These are phyloP conservation scores for Pissodes strobi DNA, from an alignment of 1,140 invertebrate genomes.

Conservation along the genomic window DNA sequence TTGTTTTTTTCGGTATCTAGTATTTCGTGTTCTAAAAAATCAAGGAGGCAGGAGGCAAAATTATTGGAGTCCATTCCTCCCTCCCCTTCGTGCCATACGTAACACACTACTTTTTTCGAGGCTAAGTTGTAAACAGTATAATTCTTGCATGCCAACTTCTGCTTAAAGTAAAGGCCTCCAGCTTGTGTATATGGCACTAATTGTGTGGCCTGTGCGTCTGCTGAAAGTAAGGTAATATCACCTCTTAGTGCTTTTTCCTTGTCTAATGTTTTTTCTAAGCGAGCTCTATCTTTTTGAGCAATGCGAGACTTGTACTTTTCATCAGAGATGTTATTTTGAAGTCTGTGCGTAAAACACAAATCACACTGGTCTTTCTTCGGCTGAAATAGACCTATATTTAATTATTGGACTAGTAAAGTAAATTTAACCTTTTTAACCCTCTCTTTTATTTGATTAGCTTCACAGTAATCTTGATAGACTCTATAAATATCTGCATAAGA, in stretches of 20 bases:
- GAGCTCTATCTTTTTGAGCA: conserved; percentile 44
- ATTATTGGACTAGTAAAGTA: too few species aligned
- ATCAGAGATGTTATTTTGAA: too few species aligned
- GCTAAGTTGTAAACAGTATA: conserved; percentile 54
- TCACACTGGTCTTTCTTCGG: too few species aligned
- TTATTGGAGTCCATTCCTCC: conserved; percentile 53
- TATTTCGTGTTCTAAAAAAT: conserved; percentile 10
- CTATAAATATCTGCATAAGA: too few species aligned
- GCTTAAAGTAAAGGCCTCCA: conserved; percentile 53
- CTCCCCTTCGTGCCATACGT: too few species aligned
- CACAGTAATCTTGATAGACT: too few species aligned
- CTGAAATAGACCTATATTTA: too few species aligned
- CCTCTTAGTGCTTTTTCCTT: conserved; percentile 20
- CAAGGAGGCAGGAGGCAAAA: conserved; percentile 48
- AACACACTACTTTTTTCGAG: conserved; percentile 42
- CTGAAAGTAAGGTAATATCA: conserved; percentile 41
- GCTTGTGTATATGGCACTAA: conserved; percentile 48
- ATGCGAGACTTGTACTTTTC: too few species aligned
- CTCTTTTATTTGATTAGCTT: too few species aligned
- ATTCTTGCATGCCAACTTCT: conserved; percentile 52
- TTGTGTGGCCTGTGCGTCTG: conserved; percentile 50
- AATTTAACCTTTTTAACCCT: too few species aligned
- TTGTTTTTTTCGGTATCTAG: background rate
- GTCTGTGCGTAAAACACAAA: too few species aligned
- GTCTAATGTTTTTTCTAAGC: conserved; percentile 32